Evolutionary conservation across 2,888 invertebrate genomes (phyloP).

Genomic region (Tricholauxania praeusta): DNA sequence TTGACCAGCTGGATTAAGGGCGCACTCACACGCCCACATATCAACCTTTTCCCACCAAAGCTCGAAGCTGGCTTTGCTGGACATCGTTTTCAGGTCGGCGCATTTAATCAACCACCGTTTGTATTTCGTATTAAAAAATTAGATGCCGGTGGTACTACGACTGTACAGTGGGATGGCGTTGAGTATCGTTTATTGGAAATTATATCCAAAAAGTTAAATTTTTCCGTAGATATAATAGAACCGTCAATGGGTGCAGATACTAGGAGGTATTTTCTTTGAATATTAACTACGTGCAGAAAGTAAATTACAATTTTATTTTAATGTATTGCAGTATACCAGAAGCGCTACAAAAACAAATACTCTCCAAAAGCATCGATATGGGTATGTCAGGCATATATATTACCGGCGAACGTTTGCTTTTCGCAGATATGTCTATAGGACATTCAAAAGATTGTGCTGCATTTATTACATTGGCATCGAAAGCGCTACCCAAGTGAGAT

Average conservation of each 20-base stretch:
- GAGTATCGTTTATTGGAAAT: conserved; percentile 77
- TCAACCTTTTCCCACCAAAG: conserved; percentile 79
- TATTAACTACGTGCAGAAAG: too few species aligned
- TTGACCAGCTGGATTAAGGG: conserved; percentile 79
- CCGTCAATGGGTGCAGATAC: conserved; percentile 66
- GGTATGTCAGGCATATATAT: conserved; percentile 81
- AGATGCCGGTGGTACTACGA: conserved; percentile 56
- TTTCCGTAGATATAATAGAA: conserved; percentile 78
- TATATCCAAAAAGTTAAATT: conserved; percentile 76
- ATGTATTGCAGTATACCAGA: conserved; percentile 71
- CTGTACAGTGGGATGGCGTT: conserved; percentile 75
- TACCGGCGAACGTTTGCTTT: conserved; percentile 69
- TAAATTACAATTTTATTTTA: neutral
- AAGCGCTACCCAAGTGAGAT: conserved; percentile 78
- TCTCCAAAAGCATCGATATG: conserved; percentile 72
- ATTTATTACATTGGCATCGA: conserved; percentile 82
- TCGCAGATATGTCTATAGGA: conserved; percentile 74
- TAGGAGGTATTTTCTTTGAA: conserved; percentile 66
- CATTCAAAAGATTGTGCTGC: conserved; percentile 83
- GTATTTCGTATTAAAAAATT: conserved; percentile 70
- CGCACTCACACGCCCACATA: conserved; percentile 72
- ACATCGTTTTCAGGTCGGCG: conserved; percentile 78
- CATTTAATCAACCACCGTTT: conserved; percentile 81
- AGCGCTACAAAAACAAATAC: conserved; percentile 72
- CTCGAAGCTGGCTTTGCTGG: conserved; percentile 78